These are phyloP conservation scores for Athene noctua DNA, from an alignment of 2,113 vertebrate species.

Conservation along the genomic window DNA sequence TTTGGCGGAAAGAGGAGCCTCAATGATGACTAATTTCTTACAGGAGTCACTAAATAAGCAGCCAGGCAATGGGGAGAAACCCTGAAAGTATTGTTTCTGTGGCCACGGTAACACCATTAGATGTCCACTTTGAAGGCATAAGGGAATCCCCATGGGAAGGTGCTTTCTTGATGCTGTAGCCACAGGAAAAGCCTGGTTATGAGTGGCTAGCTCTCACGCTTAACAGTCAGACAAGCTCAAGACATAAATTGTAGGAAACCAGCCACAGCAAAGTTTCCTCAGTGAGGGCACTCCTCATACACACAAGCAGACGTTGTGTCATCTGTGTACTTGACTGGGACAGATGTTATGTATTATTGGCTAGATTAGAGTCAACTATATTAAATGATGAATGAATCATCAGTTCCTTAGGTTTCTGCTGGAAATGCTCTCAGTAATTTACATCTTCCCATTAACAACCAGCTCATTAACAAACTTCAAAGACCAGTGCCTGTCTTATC, in stretches of 20 bases:
- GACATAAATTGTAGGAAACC: neutral
- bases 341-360: conserved; percentile 4
- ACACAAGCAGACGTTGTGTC: conserved; percentile 27
- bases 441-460: conserved; percentile 17
- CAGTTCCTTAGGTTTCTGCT: conserved; percentile 35
- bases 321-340: neutral
- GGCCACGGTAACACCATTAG: neutral
- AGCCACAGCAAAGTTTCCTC: conserved; percentile 31
- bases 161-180: neutral
- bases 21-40: neutral
- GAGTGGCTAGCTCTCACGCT: neutral
- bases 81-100: neutral
- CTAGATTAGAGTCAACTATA: conserved; percentile 48
- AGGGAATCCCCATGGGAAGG: conserved; percentile 33
- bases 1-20: neutral
- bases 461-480: conserved; percentile 47
- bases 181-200: neutral
- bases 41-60: neutral
- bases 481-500: conserved; percentile 23
- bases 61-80: neutral
- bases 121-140: neutral
- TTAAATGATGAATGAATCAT: conserved; percentile 51
- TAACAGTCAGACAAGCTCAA: neutral
- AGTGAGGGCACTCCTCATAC: neutral
- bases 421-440: conserved; percentile 36